phyloP scores from a whole-genome alignment of 2,797 vertebrate species.

The Florisuga fusca region DNA sequence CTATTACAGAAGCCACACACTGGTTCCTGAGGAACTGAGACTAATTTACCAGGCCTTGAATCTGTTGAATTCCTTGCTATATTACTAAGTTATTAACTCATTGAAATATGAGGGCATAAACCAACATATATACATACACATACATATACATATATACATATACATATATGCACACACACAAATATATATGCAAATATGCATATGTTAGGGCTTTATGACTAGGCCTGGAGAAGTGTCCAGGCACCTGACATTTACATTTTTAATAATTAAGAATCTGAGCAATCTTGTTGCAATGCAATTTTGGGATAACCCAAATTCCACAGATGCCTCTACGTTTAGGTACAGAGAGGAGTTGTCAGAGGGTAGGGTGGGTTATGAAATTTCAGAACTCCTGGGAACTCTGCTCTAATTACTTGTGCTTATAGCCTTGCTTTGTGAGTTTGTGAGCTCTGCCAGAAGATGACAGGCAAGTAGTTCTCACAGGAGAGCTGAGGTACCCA shows the following conservation, averaged over 20 bases:
- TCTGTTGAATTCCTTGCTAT: not conserved
- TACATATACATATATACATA: too few relatives aligned
- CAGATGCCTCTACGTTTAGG: not conserved
- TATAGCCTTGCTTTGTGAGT: not conserved
- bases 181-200: not conserved
- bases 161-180: not conserved
- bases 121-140: too few relatives aligned
- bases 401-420: not conserved
- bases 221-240: not conserved
- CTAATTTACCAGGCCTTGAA: not conserved
- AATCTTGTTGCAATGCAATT: not conserved
- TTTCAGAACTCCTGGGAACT: not conserved
- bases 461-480: not conserved
- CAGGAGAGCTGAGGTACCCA: not conserved
- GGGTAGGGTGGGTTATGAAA: not conserved
- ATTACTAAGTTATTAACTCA: not conserved
- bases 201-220: not conserved
- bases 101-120: not conserved
- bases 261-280: not conserved
- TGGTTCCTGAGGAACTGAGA: not conserved
- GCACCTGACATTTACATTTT: not conserved
- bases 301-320: not conserved
- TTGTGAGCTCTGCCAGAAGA: not conserved
- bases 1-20: not conserved
- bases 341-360: not conserved